These are phyloP conservation scores for Latrodectus elegans DNA, from an alignment of 2,888 invertebrate species.

Conservation along the genomic window DNA sequence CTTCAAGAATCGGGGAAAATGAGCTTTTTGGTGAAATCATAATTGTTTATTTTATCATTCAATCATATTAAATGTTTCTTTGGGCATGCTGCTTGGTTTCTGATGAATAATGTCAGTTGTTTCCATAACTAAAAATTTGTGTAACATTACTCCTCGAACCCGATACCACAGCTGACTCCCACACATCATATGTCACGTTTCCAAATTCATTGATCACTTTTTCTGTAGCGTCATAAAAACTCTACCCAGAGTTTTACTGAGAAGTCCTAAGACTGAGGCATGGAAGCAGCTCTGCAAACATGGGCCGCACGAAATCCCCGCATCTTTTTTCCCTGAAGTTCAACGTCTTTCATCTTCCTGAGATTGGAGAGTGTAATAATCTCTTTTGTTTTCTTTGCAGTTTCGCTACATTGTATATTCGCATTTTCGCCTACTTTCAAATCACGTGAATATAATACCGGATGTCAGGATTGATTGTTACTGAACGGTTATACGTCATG, in stretches of 20 bases:
- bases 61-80: too few relatives aligned
- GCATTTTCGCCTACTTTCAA: not conserved
- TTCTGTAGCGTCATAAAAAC: constrained; percentile 42
- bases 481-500: too few relatives aligned
- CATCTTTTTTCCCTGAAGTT: constrained; percentile 49
- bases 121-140: too few relatives aligned
- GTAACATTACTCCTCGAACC: too few relatives aligned
- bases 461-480: not conserved
- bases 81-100: too few relatives aligned
- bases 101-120: too few relatives aligned
- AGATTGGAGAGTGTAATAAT: constrained; percentile 12
- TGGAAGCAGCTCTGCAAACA: constrained; percentile 46
- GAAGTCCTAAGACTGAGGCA: constrained; percentile 22
- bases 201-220: constrained; percentile 57
- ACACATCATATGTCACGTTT: constrained; percentile 28
- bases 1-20: too few relatives aligned
- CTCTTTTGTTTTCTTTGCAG: constrained; percentile 1
- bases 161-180: not conserved
- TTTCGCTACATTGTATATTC: constrained; percentile 27
- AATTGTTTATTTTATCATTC: too few relatives aligned
- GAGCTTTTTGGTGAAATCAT: too few relatives aligned
- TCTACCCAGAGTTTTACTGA: not conserved
- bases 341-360: constrained; percentile 49
- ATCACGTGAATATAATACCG: not conserved
- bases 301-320: constrained; percentile 17